A percentile compares a stretch with the other conserved stretches of the same genome.
Conservation (phyloP, 2,888 invertebrate species). For the Chydorus sphaericus region DNA sequence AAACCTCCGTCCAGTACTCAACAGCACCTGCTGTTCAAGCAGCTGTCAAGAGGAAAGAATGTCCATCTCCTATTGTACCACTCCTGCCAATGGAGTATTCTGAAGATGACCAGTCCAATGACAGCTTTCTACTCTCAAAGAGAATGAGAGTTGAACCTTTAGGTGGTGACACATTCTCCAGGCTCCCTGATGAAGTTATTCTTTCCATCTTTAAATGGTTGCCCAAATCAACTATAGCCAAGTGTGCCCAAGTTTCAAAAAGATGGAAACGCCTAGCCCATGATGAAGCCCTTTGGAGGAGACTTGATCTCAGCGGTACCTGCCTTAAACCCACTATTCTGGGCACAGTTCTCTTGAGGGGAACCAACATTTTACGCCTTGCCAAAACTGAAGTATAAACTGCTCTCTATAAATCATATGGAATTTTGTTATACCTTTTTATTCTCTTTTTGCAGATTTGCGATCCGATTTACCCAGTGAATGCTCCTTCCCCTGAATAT, state of each 20-base stretch:
- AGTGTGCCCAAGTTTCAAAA: constrained; percentile 46
- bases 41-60: background rate
- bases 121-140: constrained; percentile 12
- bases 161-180: constrained; percentile 45
- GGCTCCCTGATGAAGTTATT: constrained; percentile 73
- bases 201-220: constrained; percentile 65
- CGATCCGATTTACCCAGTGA: constrained; percentile 9
- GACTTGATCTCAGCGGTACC: constrained; percentile 56
- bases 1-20: background rate
- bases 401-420: too few relatives aligned
- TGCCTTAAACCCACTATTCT: constrained; percentile 51
- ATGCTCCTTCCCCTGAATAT: constrained; percentile 12
- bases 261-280: constrained; percentile 63
- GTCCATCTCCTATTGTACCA: background rate
- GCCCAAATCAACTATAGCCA: constrained; percentile 55
- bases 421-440: too few relatives aligned
- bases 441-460: background rate
- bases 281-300: constrained; percentile 74
- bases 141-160: constrained; percentile 6
- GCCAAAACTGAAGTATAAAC: constrained; percentile 57
- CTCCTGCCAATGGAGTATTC: background rate
- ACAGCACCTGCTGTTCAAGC: background rate
- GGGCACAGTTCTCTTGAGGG: constrained; percentile 56
- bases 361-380: constrained; percentile 59
- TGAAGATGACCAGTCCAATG: constrained; percentile 5